A percentile compares a stretch with the other conserved stretches of the same genome.
Conservation (phyloP, 1,140 invertebrate species). For the Gryllus bimaculatus region DNA sequence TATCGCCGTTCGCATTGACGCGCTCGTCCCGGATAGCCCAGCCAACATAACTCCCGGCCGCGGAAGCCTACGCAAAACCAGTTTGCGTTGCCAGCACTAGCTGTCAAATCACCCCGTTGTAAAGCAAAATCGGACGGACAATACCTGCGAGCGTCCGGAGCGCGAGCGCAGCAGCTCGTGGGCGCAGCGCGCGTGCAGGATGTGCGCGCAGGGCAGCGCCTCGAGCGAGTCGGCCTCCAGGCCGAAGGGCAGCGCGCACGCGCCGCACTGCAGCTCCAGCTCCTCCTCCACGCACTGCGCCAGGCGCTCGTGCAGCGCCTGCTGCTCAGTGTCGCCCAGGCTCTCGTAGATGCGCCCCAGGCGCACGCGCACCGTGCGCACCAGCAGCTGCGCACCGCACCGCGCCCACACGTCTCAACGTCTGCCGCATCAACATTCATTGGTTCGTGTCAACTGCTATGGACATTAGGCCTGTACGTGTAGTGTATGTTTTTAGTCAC, state of each 20-base stretch:
- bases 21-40: no score
- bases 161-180: conserved; percentile 8
- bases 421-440: conserved; percentile 58
- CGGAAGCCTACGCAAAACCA: no score
- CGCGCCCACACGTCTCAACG: conserved; percentile 66
- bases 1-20: no score
- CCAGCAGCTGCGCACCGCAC: conserved; percentile 63
- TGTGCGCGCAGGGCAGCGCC: conserved; percentile 72
- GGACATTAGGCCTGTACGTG: no score
- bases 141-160: neutral
- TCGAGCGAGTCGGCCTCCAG: conserved; percentile 62
- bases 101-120: no score
- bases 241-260: conserved; percentile 64
- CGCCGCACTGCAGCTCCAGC: conserved; percentile 62
- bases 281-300: conserved; percentile 59
- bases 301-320: conserved; percentile 58
- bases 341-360: conserved; percentile 67
- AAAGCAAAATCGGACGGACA: no score
- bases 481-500: no score
- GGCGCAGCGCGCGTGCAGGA: conserved; percentile 66
- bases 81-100: no score
- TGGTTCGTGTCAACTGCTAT: no score
- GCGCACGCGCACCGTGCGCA: conserved; percentile 62
- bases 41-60: no score
- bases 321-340: conserved; percentile 69